A percentile compares a stretch with the other conserved stretches of the same genome.
phyloP scores from a whole-genome alignment of 1,140 invertebrate species.

The Tetramorium alpestre region DNA sequence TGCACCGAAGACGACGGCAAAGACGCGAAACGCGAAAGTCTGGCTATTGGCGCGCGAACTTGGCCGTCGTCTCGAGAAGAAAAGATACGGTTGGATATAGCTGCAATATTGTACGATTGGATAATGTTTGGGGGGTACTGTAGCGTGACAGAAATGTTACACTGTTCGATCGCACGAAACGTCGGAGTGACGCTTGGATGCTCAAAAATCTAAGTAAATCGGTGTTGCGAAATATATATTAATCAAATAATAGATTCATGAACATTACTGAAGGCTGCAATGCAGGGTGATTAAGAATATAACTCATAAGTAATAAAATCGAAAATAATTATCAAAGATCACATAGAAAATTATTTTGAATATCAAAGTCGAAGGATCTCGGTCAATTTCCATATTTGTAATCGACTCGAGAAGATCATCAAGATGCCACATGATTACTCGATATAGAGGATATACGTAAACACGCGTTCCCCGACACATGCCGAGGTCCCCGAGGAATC shows the following conservation, averaged over 20 bases:
- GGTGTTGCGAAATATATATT: not conserved
- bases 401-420: not conserved
- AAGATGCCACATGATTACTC: not conserved
- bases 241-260: not conserved
- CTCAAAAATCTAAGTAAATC: not conserved
- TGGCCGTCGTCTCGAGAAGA: not conserved
- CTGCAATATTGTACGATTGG: not conserved
- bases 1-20: not conserved
- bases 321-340: not conserved
- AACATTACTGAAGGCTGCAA: not conserved
- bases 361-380: not conserved
- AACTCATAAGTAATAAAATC: not conserved
- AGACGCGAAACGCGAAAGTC: constrained; percentile 21
- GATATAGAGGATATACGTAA: constrained; percentile 40
- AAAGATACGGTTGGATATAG: not conserved
- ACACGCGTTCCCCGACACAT: constrained; percentile 63
- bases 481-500: constrained; percentile 41
- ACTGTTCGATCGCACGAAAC: not conserved
- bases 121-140: not conserved
- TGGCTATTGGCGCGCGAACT: not conserved
- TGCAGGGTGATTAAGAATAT: not conserved
- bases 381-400: not conserved
- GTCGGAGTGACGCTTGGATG: not conserved
- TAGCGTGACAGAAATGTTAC: not conserved
- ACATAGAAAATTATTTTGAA: not conserved